phyloP scores from a whole-genome alignment of 2,797 vertebrate genomes.

The Coranthus polyacanthus region DNA sequence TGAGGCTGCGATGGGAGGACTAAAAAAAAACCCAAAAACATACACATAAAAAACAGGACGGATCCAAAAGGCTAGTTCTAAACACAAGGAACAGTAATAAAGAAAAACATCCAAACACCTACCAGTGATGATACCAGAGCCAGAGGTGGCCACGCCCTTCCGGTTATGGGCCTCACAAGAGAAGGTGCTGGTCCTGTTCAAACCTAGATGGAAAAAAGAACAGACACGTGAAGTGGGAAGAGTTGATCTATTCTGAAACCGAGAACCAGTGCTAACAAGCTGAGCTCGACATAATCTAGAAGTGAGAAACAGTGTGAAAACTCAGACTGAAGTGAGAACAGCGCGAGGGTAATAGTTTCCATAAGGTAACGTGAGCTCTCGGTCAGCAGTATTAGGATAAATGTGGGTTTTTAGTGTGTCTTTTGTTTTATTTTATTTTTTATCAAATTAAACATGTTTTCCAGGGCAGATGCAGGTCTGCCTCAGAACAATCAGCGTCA shows the following conservation, averaged over 20 bases:
- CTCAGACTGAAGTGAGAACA: slow-evolving; percentile 36
- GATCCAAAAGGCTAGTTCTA: background rate
- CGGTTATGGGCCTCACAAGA: slow-evolving; percentile 92
- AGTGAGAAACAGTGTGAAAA: slow-evolving; percentile 13
- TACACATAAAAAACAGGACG: background rate
- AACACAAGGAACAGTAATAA: background rate
- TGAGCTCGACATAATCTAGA: slow-evolving; percentile 18
- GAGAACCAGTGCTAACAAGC: slow-evolving; percentile 28
- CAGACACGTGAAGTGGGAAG: slow-evolving; percentile 35
- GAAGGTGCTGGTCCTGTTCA: slow-evolving; percentile 90
- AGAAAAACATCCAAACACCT: slow-evolving; percentile 26
- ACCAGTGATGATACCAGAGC: slow-evolving; percentile 89
- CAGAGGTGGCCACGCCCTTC: slow-evolving; percentile 91
- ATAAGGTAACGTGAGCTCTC: slow-evolving; percentile 8
- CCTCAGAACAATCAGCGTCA: background rate
- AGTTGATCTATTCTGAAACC: background rate
- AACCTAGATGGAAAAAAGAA: slow-evolving; percentile 74
- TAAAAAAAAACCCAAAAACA: slow-evolving; percentile 51
- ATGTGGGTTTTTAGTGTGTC: slow-evolving; percentile 1
- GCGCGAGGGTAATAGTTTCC: slow-evolving; percentile 31
- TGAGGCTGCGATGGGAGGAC: slow-evolving; percentile 87
- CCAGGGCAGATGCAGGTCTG: background rate
- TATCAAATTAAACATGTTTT: background rate
- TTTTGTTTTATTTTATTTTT: background rate
- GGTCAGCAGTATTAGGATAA: slow-evolving; percentile 10